A percentile compares a stretch with the other conserved stretches of the same genome.
These are phyloP conservation scores for Cheilosia vulpina DNA, from an alignment of 2,888 invertebrate genomes.

Conservation along the genomic window DNA sequence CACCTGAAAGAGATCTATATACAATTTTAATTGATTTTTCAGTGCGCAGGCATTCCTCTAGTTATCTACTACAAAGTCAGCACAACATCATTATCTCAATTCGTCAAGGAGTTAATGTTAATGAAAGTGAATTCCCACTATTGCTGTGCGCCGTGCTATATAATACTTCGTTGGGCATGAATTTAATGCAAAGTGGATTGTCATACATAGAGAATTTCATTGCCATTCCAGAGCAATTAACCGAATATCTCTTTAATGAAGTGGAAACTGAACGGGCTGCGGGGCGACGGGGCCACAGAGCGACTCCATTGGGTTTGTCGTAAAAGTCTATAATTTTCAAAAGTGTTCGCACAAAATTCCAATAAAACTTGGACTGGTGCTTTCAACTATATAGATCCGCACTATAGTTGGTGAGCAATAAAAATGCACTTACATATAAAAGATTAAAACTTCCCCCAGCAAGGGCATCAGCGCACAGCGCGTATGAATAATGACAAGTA, in stretches of 20 bases:
- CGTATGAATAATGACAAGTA: conserved; percentile 68
- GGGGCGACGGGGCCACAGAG: not conserved
- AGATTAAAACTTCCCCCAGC: conserved; percentile 52
- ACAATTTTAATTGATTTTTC: conserved; percentile 56
- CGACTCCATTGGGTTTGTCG: conserved; percentile 8
- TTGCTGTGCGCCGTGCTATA: not conserved
- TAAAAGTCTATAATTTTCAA: conserved; percentile 15
- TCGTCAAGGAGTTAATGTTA: conserved; percentile 65
- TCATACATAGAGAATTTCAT: conserved; percentile 2
- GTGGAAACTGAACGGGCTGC: conserved; percentile 30
- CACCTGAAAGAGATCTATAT: conserved; percentile 51
- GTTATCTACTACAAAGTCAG: conserved; percentile 35
- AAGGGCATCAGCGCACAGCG: conserved; percentile 8
- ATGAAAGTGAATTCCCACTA: conserved; percentile 62
- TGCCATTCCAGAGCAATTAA: conserved; percentile 56
- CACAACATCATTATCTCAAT: conserved; percentile 50
- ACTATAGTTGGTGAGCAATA: conserved; percentile 60
- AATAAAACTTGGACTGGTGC: conserved; percentile 5
- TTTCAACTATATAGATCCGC: conserved; percentile 54
- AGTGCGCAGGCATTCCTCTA: conserved; percentile 42
- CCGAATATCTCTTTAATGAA: conserved; percentile 61
- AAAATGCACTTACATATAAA: conserved; percentile 65
- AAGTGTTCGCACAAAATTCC: conserved; percentile 40
- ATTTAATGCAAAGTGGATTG: conserved; percentile 47
- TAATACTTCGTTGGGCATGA: conserved; percentile 18